Evolutionary conservation across 2,113 vertebrate genomes (phyloP).

Genomic region (Alethe diademata): DNA sequence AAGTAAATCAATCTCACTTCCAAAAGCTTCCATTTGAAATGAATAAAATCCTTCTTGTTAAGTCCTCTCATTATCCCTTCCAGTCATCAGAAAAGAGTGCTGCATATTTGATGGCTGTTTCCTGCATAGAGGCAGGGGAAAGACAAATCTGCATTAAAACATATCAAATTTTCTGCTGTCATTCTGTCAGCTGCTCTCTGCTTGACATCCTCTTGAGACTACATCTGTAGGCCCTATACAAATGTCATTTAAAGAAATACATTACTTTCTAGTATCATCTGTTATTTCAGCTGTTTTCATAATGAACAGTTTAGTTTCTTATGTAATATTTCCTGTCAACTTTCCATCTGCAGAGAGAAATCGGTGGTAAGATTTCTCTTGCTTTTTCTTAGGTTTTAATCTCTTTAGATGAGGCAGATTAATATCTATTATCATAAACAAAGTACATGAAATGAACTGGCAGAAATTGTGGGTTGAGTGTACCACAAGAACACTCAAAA

Average conservation of each 20-base stretch:
- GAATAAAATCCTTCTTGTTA: neutral
- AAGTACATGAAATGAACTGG: neutral
- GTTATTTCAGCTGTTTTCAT: conserved; percentile 23
- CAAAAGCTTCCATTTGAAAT: neutral
- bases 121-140: neutral
- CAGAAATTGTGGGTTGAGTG: neutral
- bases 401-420: neutral
- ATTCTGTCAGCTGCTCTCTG: neutral
- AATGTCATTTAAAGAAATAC: neutral
- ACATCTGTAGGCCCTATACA: neutral
- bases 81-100: neutral
- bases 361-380: conserved; percentile 4
- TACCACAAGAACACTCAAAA: neutral
- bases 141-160: neutral
- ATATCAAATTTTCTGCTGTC: neutral
- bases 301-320: conserved; percentile 26
- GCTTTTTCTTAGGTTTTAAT: neutral
- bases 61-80: neutral
- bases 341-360: neutral
- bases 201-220: neutral
- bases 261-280: neutral
- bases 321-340: neutral
- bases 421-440: neutral
- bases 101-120: neutral
- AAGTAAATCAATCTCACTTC: neutral